These are phyloP conservation scores for Acrocephalus kingi DNA, from an alignment of 2,113 vertebrate species.

Conservation along the genomic window DNA sequence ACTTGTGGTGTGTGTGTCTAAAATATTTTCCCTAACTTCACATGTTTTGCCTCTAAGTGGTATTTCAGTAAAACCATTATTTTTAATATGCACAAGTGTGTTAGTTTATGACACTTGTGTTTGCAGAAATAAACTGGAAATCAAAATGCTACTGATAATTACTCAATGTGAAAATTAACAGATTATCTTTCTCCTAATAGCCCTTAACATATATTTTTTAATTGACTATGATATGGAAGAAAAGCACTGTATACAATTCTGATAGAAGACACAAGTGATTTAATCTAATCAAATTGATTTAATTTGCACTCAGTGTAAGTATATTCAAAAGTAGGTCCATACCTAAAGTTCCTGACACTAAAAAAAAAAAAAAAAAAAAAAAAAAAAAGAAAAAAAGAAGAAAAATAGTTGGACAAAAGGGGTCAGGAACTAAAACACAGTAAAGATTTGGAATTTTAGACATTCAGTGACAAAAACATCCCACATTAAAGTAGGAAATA, in stretches of 20 bases:
- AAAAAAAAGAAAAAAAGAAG: too few relatives aligned
- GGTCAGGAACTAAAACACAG: background rate
- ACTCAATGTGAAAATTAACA: background rate
- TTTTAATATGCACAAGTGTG: background rate
- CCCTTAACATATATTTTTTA: background rate
- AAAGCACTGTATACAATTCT: background rate
- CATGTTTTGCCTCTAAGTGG: background rate
- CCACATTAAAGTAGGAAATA: background rate
- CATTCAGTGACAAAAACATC: background rate
- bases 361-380: too few relatives aligned
- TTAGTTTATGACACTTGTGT: background rate
- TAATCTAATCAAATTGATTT: background rate
- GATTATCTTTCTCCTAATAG: background rate
- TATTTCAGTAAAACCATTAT: background rate
- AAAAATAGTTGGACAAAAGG: background rate
- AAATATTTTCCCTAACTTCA: background rate
- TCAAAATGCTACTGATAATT: background rate
- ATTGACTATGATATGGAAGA: background rate
- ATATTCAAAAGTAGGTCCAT: background rate
- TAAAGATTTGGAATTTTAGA: background rate
- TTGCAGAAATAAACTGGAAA: background rate
- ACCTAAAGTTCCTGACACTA: background rate
- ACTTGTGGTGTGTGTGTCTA: background rate
- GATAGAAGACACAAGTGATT: background rate
- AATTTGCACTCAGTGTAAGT: background rate